Base-by-base conservation (phyloP, 92 coral and sea anemone genomes). In the Anthopleura xanthogrammica region DNA sequence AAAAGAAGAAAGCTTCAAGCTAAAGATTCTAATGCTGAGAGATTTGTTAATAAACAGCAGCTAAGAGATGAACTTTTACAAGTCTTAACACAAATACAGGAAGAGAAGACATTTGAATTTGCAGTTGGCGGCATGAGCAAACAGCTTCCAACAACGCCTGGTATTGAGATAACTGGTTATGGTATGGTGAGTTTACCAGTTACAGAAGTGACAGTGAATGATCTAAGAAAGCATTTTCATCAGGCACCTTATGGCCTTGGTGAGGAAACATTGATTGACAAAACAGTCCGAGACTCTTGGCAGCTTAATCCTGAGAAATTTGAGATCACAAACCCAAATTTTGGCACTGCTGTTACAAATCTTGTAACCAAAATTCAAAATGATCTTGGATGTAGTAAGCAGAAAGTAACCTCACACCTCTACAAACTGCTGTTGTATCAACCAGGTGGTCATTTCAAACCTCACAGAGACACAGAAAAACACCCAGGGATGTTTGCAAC, bases 401-500 rank as follows among this genome's bases (percentile, higher is more conserved):
- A 80, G 66, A 73, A 79, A 57, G 90, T 86, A n/a, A 57, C 74
- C 41, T 83, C 90, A 14, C 72, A 81, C 58, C 78, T 86, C 1
- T 72, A 78, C 78, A 85, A 85, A 24, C 36, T 85, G 19, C 52
- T 85, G 8, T 52, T 85, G 2, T 78, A 85, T 55, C 73, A 78
- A 52, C 64, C 74, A n/a, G 85, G 88, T 40, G 78, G 79, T 65
- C 84, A 85, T 52, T 85, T 65, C 84, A 85, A 85, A 42, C 74
- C 85, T 20, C 77, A 79, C 66, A 70, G 77, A 12, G 84, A 79
- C 43, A 79, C 84, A 3, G 78, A 78, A 60, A 79, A 79, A 55
- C 83, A 85, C 14, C 29, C 50, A 20, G 88, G 85, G 3, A 85
- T 85, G 84, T 85, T 85, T 85, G 88, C 88, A n/a, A 79, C 88